phyloP scores from a whole-genome alignment of 2,113 vertebrate genomes.

The Alligator mississippiensis region DNA sequence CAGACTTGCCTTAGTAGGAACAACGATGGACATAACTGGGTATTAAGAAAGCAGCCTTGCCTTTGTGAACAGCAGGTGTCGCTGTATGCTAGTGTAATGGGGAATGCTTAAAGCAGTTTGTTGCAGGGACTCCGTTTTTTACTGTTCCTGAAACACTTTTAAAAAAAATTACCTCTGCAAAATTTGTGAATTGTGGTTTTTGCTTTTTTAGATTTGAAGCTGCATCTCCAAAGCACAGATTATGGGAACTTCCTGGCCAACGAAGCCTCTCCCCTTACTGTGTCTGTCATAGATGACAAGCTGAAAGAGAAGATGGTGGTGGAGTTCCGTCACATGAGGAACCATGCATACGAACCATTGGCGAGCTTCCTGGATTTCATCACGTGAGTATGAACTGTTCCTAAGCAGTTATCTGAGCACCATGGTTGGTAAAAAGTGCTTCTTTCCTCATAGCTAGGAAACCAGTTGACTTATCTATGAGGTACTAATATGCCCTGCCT shows the following conservation, averaged over 20 bases:
- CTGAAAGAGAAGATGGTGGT: slow-evolving; percentile 99
- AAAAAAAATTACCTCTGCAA: accelerated
- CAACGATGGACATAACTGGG: not conserved
- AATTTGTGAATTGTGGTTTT: not conserved
- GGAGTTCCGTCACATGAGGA: slow-evolving; percentile 98
- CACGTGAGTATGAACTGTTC: slow-evolving; percentile 82
- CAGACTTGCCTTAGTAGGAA: not conserved
- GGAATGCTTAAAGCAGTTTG: not conserved
- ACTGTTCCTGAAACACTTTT: not conserved
- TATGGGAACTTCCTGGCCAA: slow-evolving; percentile 98
- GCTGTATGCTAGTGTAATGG: not conserved
- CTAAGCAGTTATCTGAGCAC: accelerated
- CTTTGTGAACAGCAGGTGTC: not conserved
- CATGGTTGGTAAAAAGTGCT: not conserved
- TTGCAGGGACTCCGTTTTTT: not conserved
- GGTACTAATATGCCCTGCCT: too few relatives aligned
- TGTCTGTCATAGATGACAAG: slow-evolving; percentile 97
- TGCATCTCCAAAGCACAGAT: slow-evolving; percentile 98
- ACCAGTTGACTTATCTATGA: too few relatives aligned
- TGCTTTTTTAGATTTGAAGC: slow-evolving; percentile 88
- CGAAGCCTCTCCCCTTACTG: slow-evolving; percentile 93
- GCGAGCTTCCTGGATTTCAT: slow-evolving; percentile 98
- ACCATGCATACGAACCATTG: slow-evolving; percentile 95
- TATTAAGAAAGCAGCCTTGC: not conserved
- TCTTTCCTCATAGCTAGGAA: not conserved